Conservation (phyloP, 2,113 vertebrate species). For the Oophaga pumilio region DNA sequence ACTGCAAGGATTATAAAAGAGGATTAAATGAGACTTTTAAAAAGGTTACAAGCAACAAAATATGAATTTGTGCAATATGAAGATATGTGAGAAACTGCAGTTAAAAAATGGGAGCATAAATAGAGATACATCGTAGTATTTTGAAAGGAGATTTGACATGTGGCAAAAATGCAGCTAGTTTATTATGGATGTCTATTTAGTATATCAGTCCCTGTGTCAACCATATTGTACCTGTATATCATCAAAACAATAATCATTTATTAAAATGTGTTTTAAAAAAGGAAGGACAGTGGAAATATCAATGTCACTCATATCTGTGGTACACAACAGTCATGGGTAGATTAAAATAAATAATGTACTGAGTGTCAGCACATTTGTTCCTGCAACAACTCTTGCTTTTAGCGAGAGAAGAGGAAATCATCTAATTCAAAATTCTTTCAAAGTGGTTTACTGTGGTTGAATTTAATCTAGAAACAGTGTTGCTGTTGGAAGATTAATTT, state of each 20-base stretch:
- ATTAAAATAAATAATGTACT: no score
- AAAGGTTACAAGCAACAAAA: background rate
- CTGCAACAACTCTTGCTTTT: no score
- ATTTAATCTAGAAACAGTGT: no score
- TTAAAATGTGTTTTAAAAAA: background rate
- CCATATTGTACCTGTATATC: background rate
- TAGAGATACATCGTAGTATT: background rate
- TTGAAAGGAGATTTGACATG: background rate
- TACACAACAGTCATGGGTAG: no score
- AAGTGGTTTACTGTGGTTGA: no score
- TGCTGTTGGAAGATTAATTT: no score
- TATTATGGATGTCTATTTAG: background rate
- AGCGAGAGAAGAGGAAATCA: no score
- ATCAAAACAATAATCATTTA: background rate
- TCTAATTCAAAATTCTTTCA: no score
- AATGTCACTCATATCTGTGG: no score
- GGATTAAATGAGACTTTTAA: slow-evolving; percentile 45
- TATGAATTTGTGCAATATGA: slow-evolving; percentile 21
- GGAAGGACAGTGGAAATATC: no score
- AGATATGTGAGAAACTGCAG: background rate
- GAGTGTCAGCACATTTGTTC: no score
- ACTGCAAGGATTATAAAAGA: background rate
- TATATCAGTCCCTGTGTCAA: background rate
- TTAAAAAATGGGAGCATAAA: background rate
- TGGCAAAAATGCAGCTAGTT: background rate